Conservation (phyloP, 1,140 invertebrate genomes). For the Halyomorpha halys region DNA sequence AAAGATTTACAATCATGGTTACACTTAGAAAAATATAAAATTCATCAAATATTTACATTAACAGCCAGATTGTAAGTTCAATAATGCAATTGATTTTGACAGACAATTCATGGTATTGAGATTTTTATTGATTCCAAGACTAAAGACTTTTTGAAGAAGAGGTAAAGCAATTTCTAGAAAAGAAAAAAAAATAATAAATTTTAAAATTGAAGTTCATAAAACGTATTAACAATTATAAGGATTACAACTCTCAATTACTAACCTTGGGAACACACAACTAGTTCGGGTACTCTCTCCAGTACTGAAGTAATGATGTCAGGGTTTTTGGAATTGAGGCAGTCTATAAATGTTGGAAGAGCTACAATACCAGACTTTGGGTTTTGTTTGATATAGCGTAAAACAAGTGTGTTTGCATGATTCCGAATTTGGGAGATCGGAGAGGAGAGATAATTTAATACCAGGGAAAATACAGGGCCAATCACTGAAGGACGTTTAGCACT, state of each 20-base stretch:
- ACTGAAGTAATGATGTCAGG: slow-evolving; percentile 67
- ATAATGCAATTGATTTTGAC: slow-evolving; percentile 62
- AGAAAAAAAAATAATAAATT: slow-evolving; percentile 20
- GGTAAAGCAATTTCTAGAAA: slow-evolving; percentile 61
- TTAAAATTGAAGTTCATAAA: neutral
- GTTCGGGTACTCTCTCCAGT: slow-evolving; percentile 71
- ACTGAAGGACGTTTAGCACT: slow-evolving; percentile 40
- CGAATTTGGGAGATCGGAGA: slow-evolving; percentile 52
- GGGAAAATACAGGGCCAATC: slow-evolving; percentile 53
- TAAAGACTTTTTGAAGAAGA: slow-evolving; percentile 70
- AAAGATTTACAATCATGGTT: no score
- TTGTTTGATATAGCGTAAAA: slow-evolving; percentile 54
- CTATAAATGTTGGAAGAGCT: slow-evolving; percentile 62
- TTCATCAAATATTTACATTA: slow-evolving; percentile 8
- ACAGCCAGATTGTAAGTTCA: slow-evolving; percentile 73
- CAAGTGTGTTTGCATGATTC: slow-evolving; percentile 50
- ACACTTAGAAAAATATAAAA: no score
- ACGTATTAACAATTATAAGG: neutral
- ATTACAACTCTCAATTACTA: slow-evolving; percentile 20
- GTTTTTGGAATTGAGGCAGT: slow-evolving; percentile 65
- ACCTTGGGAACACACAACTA: slow-evolving; percentile 69
- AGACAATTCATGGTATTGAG: slow-evolving; percentile 68
- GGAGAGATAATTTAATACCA: slow-evolving; percentile 47
- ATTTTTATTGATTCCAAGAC: slow-evolving; percentile 65
- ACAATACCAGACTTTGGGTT: slow-evolving; percentile 45